Evolutionary conservation across 2,888 invertebrate genomes (phyloP), one percentile per base, ranked within the genome.

Genomic region (Trichogramma dendrolimi): DNA sequence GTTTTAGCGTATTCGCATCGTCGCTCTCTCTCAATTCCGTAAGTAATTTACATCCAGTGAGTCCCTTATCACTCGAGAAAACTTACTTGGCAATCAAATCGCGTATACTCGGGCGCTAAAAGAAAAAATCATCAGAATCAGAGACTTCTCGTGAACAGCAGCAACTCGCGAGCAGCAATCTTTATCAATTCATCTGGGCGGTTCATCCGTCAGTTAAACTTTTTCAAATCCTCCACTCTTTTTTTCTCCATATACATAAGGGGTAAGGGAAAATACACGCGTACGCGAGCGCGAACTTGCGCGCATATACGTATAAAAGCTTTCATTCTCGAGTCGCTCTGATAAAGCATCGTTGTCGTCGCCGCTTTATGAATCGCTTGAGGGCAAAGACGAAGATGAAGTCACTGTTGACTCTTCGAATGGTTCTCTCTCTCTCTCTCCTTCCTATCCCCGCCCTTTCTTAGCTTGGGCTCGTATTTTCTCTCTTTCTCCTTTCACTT

Each of bases 391-490:
- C 62, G 62, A 60, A 65, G 65, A 64, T 55, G 60, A 62, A 65
- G 60, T 62, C 62, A 55, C 59, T 62, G 60, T 65, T 65, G 65
- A 62, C 62, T 62, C 58, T 62, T 58, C 55, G 49, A 62, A 59
- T 63, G 61, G 56, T 57, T 63, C 47, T 40, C 47, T 43, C 55
- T 42, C 54, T 38, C 52, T 11, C 53, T 42, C 58, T 42, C 53
- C 6, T 6, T 49, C 10, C 40, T 57, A 47, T 39, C 50, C 10
- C 7, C 55, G 8, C 47, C 39, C 49, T 68, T 40, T 43, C 46
- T 44, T 27, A 27, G 27, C 27, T 27, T 27, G 2, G 27, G 27
- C 27, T 27, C 27, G 27, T 27, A 27, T 27, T 27, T 27, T 40
- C 51, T 46, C 47, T 39, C 51, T 50, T 46, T 39, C 43, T 55